Evolutionary conservation across 2,888 invertebrate species (phyloP).

Genomic region (Palloptera scutellata): DNA sequence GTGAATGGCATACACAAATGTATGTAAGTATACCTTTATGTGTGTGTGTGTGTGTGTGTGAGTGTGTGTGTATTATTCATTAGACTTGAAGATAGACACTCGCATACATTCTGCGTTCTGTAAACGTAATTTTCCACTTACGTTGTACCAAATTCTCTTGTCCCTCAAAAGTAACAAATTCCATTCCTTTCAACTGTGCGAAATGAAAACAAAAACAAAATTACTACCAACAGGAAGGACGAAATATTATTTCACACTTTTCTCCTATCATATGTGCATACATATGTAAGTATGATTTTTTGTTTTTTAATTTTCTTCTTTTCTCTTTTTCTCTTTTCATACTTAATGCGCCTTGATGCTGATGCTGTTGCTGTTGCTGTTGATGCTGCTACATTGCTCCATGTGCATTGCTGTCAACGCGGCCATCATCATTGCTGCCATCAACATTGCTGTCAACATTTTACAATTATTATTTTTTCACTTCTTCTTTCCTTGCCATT

Average conservation of each 20-base stretch:
- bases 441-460: conserved; percentile 8
- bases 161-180: conserved; percentile 18
- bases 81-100: conserved; percentile 16
- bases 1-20: neutral
- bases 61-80: conserved; percentile 22
- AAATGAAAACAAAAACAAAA: conserved; percentile 3
- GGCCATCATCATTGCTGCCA: conserved; percentile 17
- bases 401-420: conserved; percentile 17
- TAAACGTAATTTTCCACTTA: conserved; percentile 29
- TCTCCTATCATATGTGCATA: no score
- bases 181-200: neutral
- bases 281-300: neutral
- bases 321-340: conserved; percentile 7
- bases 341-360: neutral
- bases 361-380: conserved; percentile 5
- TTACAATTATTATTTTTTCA: neutral
- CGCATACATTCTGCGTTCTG: neutral
- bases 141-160: conserved; percentile 7
- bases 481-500: neutral
- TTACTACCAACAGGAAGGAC: no score
- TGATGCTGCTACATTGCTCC: neutral
- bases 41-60: conserved; percentile 6
- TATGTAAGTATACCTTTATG: neutral
- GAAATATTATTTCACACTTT: conserved; percentile 19
- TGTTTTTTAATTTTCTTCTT: neutral